phyloP scores from a whole-genome alignment of 2,113 vertebrate genomes.

The Sebastes fasciatus region DNA sequence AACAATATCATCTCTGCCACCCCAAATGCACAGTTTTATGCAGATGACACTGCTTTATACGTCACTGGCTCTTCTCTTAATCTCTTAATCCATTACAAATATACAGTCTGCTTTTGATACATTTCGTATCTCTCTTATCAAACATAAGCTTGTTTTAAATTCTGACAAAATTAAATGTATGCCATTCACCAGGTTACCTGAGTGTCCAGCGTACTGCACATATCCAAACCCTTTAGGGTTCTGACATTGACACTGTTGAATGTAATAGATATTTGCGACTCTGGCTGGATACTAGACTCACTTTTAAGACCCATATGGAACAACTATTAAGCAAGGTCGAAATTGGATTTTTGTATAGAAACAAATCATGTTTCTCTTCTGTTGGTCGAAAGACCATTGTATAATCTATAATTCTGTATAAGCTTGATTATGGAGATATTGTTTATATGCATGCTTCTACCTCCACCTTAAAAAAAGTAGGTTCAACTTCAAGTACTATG shows the following conservation, averaged over 20 bases:
- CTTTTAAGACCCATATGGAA: too few relatives aligned
- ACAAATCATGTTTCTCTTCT: not conserved
- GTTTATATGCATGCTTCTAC: not conserved
- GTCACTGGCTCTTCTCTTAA: too few relatives aligned
- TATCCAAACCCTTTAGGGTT: not conserved
- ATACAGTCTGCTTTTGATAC: not conserved
- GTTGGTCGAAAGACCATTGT: not conserved
- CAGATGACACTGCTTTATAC: too few relatives aligned
- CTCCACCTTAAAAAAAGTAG: not conserved
- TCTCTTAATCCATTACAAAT: too few relatives aligned
- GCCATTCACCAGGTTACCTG: too few relatives aligned
- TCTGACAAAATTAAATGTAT: too few relatives aligned
- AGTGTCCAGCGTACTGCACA: not conserved
- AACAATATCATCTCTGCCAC: too few relatives aligned
- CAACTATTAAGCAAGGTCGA: too few relatives aligned
- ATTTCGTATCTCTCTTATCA: too few relatives aligned
- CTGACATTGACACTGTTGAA: not conserved
- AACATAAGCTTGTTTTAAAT: too few relatives aligned
- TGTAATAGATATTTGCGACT: not conserved
- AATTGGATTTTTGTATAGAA: not conserved
- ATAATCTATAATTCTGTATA: not conserved
- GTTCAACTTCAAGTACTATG: too few relatives aligned
- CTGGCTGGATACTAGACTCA: not conserved
- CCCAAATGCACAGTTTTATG: too few relatives aligned
- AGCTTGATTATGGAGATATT: not conserved